Percentiles rank a stretch among this genome's conserved stretches.
phyloP scores from a whole-genome alignment of 1,140 invertebrate species.

The Polypedilum pembai region DNA sequence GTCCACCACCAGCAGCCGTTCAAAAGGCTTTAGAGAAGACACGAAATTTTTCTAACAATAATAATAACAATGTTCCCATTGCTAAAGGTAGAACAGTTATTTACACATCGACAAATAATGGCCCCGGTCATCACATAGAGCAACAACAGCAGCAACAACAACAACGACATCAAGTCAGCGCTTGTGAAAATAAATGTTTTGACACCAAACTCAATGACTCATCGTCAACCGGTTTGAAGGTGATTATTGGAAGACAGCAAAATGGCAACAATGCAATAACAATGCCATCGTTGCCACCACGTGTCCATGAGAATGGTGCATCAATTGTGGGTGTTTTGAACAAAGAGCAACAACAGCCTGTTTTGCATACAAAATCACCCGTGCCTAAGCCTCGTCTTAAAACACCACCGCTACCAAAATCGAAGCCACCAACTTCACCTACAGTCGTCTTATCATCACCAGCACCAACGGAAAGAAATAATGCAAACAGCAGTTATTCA shows the following conservation, averaged over 20 bases:
- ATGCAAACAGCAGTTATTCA: neutral
- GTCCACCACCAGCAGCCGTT: neutral
- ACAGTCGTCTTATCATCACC: neutral
- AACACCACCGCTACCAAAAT: neutral
- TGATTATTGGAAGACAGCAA: slow-evolving; percentile 8
- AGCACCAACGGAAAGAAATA: neutral
- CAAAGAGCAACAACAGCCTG: neutral
- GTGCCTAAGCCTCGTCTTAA: neutral
- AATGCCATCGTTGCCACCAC: neutral
- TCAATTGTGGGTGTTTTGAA: neutral
- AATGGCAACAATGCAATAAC: neutral
- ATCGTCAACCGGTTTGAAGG: slow-evolving; percentile 24
- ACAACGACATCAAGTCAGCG: neutral
- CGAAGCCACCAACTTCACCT: neutral
- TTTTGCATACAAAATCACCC: neutral
- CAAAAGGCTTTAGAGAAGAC: slow-evolving; percentile 6
- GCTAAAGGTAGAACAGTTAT: slow-evolving; percentile 18
- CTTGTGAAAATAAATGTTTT: slow-evolving; percentile 11
- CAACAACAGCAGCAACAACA: neutral
- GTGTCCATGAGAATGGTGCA: neutral
- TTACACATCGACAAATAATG: slow-evolving; percentile 8
- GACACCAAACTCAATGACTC: slow-evolving; percentile 1
- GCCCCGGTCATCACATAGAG: neutral
- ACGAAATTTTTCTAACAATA: neutral
- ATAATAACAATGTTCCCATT: neutral